Evolutionary conservation across 2,888 invertebrate genomes (phyloP).

Genomic region (Dasypogon diadema): DNA sequence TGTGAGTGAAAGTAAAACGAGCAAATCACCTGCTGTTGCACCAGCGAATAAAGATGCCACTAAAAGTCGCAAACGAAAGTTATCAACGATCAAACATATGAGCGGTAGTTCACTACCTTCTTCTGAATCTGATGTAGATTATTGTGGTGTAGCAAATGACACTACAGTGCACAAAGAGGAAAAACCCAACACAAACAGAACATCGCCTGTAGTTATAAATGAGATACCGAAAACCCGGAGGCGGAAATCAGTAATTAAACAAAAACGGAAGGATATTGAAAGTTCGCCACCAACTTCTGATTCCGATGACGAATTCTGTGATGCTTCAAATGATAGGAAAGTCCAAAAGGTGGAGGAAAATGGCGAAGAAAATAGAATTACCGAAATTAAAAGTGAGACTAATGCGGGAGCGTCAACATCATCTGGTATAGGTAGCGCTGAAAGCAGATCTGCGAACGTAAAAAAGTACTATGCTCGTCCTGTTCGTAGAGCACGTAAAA

Average conservation of each 20-base stretch:
- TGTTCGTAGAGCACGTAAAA: constrained; percentile 39
- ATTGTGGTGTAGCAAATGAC: background rate
- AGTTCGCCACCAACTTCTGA: background rate
- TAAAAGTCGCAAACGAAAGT: constrained; percentile 43
- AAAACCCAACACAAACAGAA: background rate
- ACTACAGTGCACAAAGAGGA: constrained; percentile 11
- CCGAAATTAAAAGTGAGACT: constrained; percentile 42
- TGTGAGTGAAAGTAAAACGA: constrained; percentile 58
- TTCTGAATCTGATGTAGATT: constrained; percentile 29
- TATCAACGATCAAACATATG: background rate
- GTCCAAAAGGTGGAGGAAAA: constrained; percentile 17
- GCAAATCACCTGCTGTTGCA: background rate
- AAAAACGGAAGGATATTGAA: constrained; percentile 12
- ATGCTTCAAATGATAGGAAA: constrained; percentile 2
- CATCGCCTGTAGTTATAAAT: background rate
- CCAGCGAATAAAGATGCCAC: background rate
- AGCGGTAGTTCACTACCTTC: constrained; percentile 12
- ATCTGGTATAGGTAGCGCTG: constrained; percentile 45
- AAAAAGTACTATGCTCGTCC: constrained; percentile 54
- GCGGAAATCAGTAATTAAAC: constrained; percentile 35
- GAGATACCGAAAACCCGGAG: background rate
- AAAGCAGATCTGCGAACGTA: constrained; percentile 29
- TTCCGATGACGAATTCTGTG: constrained; percentile 5
- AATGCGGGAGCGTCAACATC: constrained; percentile 56
- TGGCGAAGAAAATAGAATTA: background rate